Base-by-base conservation (phyloP, 2,888 invertebrate genomes). In the Asteroscopus sphinx region DNA sequence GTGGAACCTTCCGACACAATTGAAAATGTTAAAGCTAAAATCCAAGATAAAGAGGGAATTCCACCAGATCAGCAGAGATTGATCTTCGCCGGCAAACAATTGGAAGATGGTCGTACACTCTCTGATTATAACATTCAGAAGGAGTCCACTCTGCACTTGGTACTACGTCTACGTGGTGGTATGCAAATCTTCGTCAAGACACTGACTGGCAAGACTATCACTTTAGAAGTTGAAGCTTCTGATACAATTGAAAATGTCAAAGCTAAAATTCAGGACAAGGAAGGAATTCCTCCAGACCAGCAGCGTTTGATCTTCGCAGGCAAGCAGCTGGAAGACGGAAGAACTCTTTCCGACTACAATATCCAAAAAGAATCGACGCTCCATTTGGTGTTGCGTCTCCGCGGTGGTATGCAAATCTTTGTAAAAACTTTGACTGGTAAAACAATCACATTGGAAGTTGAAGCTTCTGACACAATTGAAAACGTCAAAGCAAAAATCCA, bases 391-490 rank as follows among this genome's bases (percentile, higher is more conserved):
- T 3, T 74, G 0, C 74, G 74, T 66, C 53, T 74, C 0, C 70
- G 87, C 13, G 87, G 87, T 53, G 87, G 87, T 45, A 88, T 88
- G 88, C 88, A 87, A 35, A 88, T 74, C 7, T 74, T 74, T 0
- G 74, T 74, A 0, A 74, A 74, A 2, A 74, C 74, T 0, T 1
- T 74, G 1, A 74, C 74, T 3, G 74, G 74, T 1, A 74, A 74
- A 1, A 74, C 74, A 0, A 74, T 74, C 0, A 74, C 74, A 0
- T 1, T 74, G 0, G 74, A 74, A 6, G 74, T 74, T 0, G 74
- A 74, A 0, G 21, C 74, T 0, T 72, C 74, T 0, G 74, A 74
- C 48, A 74, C 74, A 0, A 74, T 74, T 0, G 74, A 74, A 13
- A 74, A 74, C 1, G 74, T 74, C 0, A 74, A 74, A 36, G 74